Conservation (phyloP, 1,140 invertebrate species). For the Heliconius hermathena region DNA sequence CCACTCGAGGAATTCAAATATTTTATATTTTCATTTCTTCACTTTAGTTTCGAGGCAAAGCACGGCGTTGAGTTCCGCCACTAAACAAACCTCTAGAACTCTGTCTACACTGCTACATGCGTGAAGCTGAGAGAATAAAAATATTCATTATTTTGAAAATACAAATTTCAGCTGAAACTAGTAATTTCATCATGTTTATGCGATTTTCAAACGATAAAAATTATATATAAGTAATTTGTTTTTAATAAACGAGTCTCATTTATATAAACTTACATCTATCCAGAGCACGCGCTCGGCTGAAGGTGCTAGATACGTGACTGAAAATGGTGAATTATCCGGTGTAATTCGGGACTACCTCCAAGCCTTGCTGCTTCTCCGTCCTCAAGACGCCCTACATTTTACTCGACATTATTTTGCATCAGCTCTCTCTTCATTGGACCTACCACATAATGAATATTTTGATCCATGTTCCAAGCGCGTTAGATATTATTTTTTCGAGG, state of each 20-base stretch:
- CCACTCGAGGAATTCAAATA: too few species aligned
- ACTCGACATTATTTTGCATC: slow-evolving; percentile 83
- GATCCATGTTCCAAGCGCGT: slow-evolving; percentile 67
- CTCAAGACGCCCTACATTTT: slow-evolving; percentile 82
- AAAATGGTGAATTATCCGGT: slow-evolving; percentile 82
- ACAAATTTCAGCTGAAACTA: too few species aligned
- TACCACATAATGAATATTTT: slow-evolving; percentile 78
- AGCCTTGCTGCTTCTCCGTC: slow-evolving; percentile 82
- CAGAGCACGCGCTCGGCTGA: slow-evolving; percentile 73
- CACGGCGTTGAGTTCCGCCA: too few species aligned
- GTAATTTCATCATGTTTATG: too few species aligned
- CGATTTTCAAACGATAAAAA: too few species aligned
- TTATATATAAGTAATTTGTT: not conserved
- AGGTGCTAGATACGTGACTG: slow-evolving; percentile 80
- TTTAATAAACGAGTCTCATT: not conserved
- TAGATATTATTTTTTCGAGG: slow-evolving; percentile 73
- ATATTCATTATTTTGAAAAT: too few species aligned
- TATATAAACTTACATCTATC: slow-evolving; percentile 13
- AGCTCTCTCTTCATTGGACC: slow-evolving; percentile 71
- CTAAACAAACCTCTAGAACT: too few species aligned
- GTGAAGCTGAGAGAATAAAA: too few species aligned
- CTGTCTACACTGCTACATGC: too few species aligned
- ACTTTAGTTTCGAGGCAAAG: too few species aligned
- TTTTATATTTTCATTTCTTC: too few species aligned
- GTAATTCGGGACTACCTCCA: slow-evolving; percentile 84